These are phyloP conservation scores for Bucco capensis DNA, from an alignment of 2,113 vertebrate species.

Conservation along the genomic window DNA sequence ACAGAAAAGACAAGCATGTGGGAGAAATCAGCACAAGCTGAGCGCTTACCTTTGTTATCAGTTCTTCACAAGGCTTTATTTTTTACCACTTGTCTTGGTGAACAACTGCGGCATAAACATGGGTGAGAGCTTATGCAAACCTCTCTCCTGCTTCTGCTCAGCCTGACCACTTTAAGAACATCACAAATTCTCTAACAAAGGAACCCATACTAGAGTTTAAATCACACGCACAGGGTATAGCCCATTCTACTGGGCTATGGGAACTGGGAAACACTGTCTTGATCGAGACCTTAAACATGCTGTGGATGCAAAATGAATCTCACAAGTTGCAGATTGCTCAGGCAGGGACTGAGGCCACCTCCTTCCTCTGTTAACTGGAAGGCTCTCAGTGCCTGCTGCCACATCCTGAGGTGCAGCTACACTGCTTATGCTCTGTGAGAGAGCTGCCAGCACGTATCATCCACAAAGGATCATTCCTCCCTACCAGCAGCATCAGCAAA, in stretches of 20 bases:
- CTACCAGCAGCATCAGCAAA: not conserved
- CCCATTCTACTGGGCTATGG: not conserved
- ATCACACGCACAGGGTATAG: not conserved
- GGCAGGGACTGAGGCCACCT: not conserved
- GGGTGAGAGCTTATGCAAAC: not conserved
- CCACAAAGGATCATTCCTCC: not conserved
- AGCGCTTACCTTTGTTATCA: not conserved
- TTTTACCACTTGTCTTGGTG: not conserved
- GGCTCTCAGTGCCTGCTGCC: not conserved
- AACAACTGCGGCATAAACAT: not conserved
- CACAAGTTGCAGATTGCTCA: not conserved
- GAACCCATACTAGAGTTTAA: not conserved
- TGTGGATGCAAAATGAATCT: not conserved
- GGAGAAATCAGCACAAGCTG: not conserved
- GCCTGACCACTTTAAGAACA: not conserved
- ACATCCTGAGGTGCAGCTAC: not conserved
- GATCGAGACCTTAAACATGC: not conserved
- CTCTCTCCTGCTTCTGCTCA: not conserved
- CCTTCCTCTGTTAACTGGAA: not conserved
- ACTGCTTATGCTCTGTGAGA: not conserved
- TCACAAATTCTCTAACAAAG: not conserved
- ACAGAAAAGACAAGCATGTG: not conserved
- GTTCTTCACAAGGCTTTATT: not conserved
- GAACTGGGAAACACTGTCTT: not conserved
- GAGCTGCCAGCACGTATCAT: not conserved